Evolutionary conservation across 1,140 invertebrate genomes (phyloP).

Genomic region (Aphelinus atriplicis): DNA sequence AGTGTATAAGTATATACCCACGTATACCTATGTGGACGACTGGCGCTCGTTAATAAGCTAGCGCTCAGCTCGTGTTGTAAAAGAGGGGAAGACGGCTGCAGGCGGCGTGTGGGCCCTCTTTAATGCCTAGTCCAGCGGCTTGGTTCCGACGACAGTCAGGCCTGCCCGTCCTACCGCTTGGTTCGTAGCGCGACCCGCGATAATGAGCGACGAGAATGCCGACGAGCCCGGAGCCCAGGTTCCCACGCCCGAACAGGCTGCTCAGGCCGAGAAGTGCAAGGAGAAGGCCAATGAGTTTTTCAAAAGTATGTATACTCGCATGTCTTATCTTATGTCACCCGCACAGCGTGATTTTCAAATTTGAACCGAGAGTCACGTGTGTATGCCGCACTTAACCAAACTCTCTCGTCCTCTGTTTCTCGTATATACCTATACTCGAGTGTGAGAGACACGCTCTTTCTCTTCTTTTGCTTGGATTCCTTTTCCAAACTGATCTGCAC

Average conservation of each 20-base stretch:
- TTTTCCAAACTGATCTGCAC: no score
- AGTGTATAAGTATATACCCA: no score
- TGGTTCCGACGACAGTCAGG: constrained; percentile 30
- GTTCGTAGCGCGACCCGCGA: constrained; percentile 22
- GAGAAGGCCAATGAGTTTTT: constrained; percentile 86
- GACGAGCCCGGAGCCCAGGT: constrained; percentile 40
- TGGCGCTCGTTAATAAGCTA: not conserved
- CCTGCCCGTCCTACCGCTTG: constrained; percentile 37
- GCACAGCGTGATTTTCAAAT: no score
- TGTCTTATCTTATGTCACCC: not conserved
- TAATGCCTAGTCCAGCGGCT: constrained; percentile 38
- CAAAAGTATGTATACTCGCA: constrained; percentile 75
- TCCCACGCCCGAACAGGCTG: constrained; percentile 59
- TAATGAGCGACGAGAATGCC: constrained; percentile 52
- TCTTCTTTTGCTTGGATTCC: no score
- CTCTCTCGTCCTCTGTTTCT: constrained; percentile 27
- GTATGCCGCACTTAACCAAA: constrained; percentile 52
- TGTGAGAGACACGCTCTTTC: no score
- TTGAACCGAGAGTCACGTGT: constrained; percentile 47
- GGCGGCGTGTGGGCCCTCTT: not conserved
- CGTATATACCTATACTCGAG: no score
- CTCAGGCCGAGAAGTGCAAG: constrained; percentile 80
- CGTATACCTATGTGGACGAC: no score
- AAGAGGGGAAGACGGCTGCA: constrained; percentile 5
- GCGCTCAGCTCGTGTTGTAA: not conserved